phyloP scores from a whole-genome alignment of 2,797 vertebrate species.

The Discoglossus pictus region DNA sequence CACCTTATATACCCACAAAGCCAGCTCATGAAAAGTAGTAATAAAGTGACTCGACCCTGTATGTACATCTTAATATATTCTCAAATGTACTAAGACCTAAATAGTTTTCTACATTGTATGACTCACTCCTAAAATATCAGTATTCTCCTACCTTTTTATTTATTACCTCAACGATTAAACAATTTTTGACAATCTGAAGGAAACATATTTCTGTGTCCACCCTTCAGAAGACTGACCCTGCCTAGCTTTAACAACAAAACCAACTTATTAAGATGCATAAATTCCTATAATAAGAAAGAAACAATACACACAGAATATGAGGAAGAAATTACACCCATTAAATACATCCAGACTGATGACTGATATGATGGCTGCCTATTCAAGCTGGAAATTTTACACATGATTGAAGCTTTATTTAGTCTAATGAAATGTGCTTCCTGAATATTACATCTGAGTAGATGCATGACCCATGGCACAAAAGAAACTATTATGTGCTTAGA shows the following conservation, averaged over 20 bases:
- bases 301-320: constrained; percentile 82
- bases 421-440: constrained; percentile 93
- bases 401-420: constrained; percentile 93
- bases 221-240: constrained; percentile 64
- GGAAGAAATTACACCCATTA: constrained; percentile 89
- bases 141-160: no score
- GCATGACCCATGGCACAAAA: constrained; percentile 86
- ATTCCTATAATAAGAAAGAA: constrained; percentile 76
- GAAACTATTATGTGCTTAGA: constrained; percentile 86
- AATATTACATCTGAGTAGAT: constrained; percentile 84
- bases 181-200: constrained; percentile 67
- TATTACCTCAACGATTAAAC: constrained; percentile 55
- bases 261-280: constrained; percentile 69
- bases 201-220: constrained; percentile 72
- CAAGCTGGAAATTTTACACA: constrained; percentile 92
- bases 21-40: no score
- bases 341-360: constrained; percentile 79
- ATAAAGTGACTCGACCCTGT: no score
- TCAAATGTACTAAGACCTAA: no score
- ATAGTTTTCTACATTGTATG: no score
- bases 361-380: constrained; percentile 88
- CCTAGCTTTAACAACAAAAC: constrained; percentile 64
- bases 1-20: no score
- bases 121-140: no score
- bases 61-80: no score